Evolutionary conservation across 2,113 vertebrate species (phyloP).

Genomic region (Syngnathus typhle): DNA sequence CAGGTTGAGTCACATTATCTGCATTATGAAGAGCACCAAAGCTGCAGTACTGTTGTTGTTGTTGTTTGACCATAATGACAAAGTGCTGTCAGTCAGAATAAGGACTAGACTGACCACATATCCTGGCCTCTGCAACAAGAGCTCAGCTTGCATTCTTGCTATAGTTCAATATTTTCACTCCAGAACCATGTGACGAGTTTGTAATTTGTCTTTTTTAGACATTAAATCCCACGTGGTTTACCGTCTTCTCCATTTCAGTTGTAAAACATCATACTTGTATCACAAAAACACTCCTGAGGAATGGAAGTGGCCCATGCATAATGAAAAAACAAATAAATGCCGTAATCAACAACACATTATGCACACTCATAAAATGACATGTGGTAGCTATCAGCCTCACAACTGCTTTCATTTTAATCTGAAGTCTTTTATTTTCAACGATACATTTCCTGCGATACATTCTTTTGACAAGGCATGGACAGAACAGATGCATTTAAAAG

Average conservation of each 20-base stretch:
- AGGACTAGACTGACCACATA: not conserved
- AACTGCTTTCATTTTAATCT: not conserved
- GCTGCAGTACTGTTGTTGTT: not conserved
- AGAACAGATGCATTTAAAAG: no score
- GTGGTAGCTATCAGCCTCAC: not conserved
- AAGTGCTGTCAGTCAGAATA: constrained; percentile 9
- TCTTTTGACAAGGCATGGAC: not conserved
- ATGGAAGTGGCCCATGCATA: constrained; percentile 11
- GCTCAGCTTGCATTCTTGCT: constrained; percentile 6
- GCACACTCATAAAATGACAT: not conserved
- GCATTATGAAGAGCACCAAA: not conserved
- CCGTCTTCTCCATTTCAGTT: not conserved
- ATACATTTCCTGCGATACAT: not conserved
- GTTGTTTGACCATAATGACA: constrained; percentile 20
- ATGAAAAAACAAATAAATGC: constrained; percentile 34
- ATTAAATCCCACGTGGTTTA: constrained; percentile 7
- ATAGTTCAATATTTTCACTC: not conserved
- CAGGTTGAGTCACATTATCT: constrained; percentile 53
- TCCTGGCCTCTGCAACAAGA: not conserved
- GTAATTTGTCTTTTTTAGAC: constrained; percentile 13
- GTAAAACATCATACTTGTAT: not conserved
- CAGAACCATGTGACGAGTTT: not conserved
- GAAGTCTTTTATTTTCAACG: not conserved
- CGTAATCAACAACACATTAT: constrained; percentile 24
- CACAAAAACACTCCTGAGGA: constrained; percentile 9